phyloP scores from a whole-genome alignment of 2,113 vertebrate species.

The Sander vitreus region DNA sequence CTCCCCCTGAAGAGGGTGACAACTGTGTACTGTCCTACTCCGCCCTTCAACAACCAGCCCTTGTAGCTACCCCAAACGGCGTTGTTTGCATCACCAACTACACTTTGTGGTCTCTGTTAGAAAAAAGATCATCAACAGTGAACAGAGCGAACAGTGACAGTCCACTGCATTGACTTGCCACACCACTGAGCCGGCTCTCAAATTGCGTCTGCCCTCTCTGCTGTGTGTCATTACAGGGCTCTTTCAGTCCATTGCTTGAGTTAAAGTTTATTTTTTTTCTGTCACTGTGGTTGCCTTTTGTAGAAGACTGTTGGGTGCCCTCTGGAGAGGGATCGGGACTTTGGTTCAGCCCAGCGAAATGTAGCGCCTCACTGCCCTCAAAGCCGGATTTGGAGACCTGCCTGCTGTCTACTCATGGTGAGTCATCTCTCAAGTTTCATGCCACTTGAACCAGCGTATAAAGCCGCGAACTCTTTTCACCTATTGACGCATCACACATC shows the following conservation, averaged over 20 bases:
- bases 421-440: slow-evolving; percentile 59
- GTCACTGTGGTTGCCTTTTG: slow-evolving; percentile 59
- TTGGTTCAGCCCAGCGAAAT: slow-evolving; percentile 64
- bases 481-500: background rate
- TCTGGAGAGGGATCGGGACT: slow-evolving; percentile 62
- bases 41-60: slow-evolving; percentile 38
- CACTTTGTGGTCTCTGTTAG: slow-evolving; percentile 54
- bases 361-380: slow-evolving; percentile 68
- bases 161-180: slow-evolving; percentile 11
- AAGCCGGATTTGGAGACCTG: slow-evolving; percentile 69
- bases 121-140: slow-evolving; percentile 36
- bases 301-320: slow-evolving; percentile 54
- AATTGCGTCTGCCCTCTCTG: slow-evolving; percentile 14
- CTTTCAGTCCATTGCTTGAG: slow-evolving; percentile 26
- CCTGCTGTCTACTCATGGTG: slow-evolving; percentile 74
- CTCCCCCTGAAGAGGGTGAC: slow-evolving; percentile 51
- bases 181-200: slow-evolving; percentile 27
- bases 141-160: slow-evolving; percentile 29
- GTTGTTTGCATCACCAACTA: slow-evolving; percentile 30
- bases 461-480: slow-evolving; percentile 3
- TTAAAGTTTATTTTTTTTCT: slow-evolving; percentile 42
- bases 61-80: slow-evolving; percentile 29
- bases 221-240: slow-evolving; percentile 32
- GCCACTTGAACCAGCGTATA: slow-evolving; percentile 8
- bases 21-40: slow-evolving; percentile 54